phyloP scores from a whole-genome alignment of 2,113 vertebrate species.

The Erythrocercus mccallii region DNA sequence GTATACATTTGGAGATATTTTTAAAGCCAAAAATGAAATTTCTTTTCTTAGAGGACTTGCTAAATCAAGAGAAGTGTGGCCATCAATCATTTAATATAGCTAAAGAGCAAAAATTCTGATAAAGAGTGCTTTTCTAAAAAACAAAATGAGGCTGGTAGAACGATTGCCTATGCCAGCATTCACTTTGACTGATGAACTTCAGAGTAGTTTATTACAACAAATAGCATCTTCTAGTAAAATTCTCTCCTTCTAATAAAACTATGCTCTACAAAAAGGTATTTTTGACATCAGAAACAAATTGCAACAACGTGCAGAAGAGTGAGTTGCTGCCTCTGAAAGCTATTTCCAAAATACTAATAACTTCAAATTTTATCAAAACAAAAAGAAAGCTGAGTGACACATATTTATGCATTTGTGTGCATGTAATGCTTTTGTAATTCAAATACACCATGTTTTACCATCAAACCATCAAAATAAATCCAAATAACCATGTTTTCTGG shows the following conservation, averaged over 20 bases:
- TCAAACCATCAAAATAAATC: background rate
- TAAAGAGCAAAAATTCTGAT: background rate
- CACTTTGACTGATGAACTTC: background rate
- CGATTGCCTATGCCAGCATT: background rate
- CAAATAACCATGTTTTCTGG: background rate
- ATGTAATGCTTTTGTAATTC: background rate
- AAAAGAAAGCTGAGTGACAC: background rate
- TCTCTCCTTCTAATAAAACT: background rate
- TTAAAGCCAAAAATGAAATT: background rate
- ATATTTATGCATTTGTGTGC: background rate
- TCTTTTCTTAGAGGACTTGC: background rate
- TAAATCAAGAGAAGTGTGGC: background rate
- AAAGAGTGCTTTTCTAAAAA: background rate
- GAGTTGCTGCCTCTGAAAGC: background rate
- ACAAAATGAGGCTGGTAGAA: background rate
- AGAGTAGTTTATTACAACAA: background rate
- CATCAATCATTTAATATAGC: background rate
- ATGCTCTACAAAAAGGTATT: background rate
- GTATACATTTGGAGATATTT: background rate
- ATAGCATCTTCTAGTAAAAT: background rate
- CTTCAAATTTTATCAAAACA: constrained; percentile 10
- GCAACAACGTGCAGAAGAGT: background rate
- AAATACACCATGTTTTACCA: background rate
- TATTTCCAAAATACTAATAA: background rate
- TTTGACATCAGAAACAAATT: constrained; percentile 51